These are phyloP conservation scores for Chloromyia formosa DNA, from an alignment of 2,888 invertebrate genomes.

Conservation along the genomic window DNA sequence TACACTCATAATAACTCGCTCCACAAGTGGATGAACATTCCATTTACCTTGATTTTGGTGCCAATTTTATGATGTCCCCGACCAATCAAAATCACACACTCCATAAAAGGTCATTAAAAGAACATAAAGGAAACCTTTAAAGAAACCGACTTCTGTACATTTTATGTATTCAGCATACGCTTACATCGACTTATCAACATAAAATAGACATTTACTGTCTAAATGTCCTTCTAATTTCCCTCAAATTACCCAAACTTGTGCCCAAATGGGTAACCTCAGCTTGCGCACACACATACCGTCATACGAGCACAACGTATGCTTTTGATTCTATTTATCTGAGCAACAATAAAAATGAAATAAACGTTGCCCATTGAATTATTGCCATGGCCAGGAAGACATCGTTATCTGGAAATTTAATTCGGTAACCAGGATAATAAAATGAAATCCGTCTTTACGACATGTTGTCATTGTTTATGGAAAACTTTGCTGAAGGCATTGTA, in stretches of 20 bases:
- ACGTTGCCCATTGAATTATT: constrained; percentile 29
- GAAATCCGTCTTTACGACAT: constrained; percentile 9
- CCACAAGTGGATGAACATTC: too few relatives aligned
- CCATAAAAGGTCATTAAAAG: background rate
- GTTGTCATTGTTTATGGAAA: constrained; percentile 5
- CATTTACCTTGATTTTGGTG: too few relatives aligned
- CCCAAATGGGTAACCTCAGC: constrained; percentile 1
- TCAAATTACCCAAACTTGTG: constrained; percentile 6
- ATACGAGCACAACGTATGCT: background rate
- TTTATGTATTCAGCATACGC: background rate
- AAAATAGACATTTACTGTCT: constrained; percentile 3
- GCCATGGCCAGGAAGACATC: constrained; percentile 17
- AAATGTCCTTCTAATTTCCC: constrained; percentile 20
- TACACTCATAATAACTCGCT: too few relatives aligned
- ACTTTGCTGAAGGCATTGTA: too few relatives aligned
- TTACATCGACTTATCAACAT: constrained; percentile 2
- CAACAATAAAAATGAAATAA: constrained; percentile 31
- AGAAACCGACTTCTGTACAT: background rate
- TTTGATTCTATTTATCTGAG: background rate
- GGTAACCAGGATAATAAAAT: constrained; percentile 25
- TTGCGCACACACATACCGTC: background rate
- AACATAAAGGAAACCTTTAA: background rate
- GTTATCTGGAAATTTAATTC: constrained; percentile 22
- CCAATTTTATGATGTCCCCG: background rate
- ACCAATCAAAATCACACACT: background rate